phyloP scores from a whole-genome alignment of 2,797 vertebrate genomes.

The Oreochromis mossambicus region DNA sequence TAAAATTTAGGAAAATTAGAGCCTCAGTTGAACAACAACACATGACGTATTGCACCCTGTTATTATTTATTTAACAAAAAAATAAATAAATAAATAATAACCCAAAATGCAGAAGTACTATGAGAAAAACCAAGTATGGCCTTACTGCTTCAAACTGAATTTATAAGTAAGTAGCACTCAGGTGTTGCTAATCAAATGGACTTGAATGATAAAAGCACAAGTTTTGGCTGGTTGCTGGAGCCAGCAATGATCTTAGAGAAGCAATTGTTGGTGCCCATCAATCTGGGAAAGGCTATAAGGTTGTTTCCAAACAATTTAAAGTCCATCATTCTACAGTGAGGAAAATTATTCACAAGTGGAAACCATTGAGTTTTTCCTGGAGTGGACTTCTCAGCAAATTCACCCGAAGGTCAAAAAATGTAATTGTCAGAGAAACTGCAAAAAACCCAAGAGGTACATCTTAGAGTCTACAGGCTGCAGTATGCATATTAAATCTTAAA shows the following conservation, averaged over 20 bases:
- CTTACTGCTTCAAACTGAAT: not conserved
- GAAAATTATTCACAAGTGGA: not conserved
- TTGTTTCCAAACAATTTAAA: not conserved
- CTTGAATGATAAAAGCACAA: not conserved
- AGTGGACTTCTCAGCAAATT: not conserved
- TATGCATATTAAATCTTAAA: not conserved
- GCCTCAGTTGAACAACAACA: not conserved
- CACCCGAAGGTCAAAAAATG: not conserved
- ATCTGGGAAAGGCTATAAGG: not conserved
- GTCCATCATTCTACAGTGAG: not conserved
- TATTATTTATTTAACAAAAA: not conserved
- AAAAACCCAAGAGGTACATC: not conserved
- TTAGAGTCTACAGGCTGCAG: not conserved
- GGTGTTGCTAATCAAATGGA: not conserved
- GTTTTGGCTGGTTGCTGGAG: not conserved
- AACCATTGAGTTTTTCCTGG: not conserved
- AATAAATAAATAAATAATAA: not conserved
- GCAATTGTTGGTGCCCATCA: not conserved
- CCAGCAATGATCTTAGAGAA: not conserved
- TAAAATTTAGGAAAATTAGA: not conserved
- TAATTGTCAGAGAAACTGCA: not conserved
- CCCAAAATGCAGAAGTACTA: not conserved
- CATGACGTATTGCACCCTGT: not conserved
- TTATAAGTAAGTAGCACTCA: not conserved
- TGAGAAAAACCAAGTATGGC: not conserved